phyloP scores from a whole-genome alignment of 2,113 vertebrate genomes.

The Zootoca vivipara region DNA sequence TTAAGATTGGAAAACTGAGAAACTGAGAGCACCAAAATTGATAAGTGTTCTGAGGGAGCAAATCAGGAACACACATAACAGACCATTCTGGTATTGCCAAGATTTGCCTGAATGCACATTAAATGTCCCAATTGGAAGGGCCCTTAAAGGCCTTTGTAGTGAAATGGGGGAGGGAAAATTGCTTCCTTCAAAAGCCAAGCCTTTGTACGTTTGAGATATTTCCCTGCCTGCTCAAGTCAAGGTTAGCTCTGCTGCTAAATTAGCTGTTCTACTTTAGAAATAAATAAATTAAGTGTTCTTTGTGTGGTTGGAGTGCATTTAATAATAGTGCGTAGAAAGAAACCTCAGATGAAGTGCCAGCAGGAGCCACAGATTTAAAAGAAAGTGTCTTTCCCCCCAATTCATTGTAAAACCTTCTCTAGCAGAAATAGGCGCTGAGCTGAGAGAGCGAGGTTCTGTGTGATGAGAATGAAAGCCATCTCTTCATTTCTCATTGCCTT shows the following conservation, averaged over 20 bases:
- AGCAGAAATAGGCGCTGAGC: not conserved
- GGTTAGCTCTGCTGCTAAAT: slow-evolving; percentile 7
- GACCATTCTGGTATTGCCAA: too few species aligned
- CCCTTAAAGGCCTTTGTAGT: not conserved
- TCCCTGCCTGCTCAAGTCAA: not conserved
- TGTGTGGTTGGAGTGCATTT: not conserved
- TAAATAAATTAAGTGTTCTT: not conserved
- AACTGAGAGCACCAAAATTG: too few species aligned
- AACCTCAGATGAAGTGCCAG: not conserved
- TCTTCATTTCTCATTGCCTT: not conserved
- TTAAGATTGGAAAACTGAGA: too few species aligned
- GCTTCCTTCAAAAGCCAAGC: not conserved
- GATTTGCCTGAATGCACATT: too few species aligned
- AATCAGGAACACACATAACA: too few species aligned
- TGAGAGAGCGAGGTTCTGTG: not conserved
- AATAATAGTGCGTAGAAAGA: slow-evolving; percentile 7
- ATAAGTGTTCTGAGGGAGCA: too few species aligned
- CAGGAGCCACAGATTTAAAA: not conserved
- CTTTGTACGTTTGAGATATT: not conserved
- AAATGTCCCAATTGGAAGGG: too few species aligned
- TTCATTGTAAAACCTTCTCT: not conserved
- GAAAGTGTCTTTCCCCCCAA: not conserved
- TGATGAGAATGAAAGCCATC: not conserved
- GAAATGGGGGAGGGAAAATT: not conserved
- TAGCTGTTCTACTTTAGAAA: not conserved